Evolutionary conservation across 2,888 invertebrate species (phyloP).

Genomic region (Tiphia femorata): DNA sequence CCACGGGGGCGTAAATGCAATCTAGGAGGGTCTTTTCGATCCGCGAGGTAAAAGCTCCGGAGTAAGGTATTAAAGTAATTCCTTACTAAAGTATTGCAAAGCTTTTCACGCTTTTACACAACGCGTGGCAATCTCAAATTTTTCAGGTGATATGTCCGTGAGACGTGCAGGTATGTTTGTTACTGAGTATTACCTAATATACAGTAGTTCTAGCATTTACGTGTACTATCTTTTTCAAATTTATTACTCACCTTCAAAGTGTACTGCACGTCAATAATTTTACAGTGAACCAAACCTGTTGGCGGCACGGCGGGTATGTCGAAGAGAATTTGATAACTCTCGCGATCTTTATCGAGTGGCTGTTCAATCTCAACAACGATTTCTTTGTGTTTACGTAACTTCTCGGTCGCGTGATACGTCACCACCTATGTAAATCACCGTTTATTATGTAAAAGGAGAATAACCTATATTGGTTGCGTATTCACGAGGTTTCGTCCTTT

Average conservation of each 20-base stretch:
- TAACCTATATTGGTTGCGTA: not conserved
- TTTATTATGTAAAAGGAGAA: constrained; percentile 5
- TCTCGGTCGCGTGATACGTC: constrained; percentile 54
- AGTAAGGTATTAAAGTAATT: not conserved
- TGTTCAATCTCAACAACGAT: constrained; percentile 58
- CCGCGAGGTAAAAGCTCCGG: too few relatives aligned
- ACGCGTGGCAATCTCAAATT: too few relatives aligned
- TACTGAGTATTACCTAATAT: too few relatives aligned
- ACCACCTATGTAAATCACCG: constrained; percentile 45
- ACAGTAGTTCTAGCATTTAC: not conserved
- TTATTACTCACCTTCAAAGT: constrained; percentile 50
- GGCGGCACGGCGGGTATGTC: constrained; percentile 65
- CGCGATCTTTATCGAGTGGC: constrained; percentile 41
- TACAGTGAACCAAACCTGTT: constrained; percentile 59
- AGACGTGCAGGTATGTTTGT: too few relatives aligned
- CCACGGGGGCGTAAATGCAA: too few relatives aligned
- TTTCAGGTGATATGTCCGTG: too few relatives aligned
- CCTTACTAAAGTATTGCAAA: not conserved
- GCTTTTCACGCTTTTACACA: not conserved
- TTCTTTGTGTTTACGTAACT: constrained; percentile 58
- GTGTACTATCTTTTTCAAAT: too few relatives aligned
- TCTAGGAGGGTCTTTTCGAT: too few relatives aligned
- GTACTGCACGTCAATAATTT: constrained; percentile 63
- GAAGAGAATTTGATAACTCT: constrained; percentile 45
- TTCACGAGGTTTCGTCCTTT: not conserved